phyloP scores from a whole-genome alignment of 2,888 invertebrate genomes.

The Spisula subtruncata region DNA sequence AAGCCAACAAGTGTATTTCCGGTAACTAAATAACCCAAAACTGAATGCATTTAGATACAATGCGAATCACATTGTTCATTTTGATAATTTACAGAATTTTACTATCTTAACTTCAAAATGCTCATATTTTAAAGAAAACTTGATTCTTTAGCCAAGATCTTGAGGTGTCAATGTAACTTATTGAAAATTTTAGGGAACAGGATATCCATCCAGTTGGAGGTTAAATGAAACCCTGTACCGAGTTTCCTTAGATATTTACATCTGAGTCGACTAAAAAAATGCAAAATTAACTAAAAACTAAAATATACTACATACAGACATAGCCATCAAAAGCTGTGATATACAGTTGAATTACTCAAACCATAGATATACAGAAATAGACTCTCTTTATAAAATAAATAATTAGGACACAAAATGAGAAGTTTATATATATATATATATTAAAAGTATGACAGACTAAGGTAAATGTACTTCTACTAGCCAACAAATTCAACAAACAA shows the following conservation, averaged over 20 bases:
- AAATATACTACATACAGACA: neutral
- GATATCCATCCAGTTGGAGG: too few relatives aligned
- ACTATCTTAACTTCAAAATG: too few relatives aligned
- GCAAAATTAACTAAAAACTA: neutral
- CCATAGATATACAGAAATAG: slow-evolving; percentile 17
- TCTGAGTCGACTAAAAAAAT: neutral
- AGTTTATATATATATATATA: slow-evolving; percentile 10
- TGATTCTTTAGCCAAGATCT: too few relatives aligned
- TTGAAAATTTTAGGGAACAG: neutral
- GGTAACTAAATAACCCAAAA: too few relatives aligned
- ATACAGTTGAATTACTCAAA: neutral
- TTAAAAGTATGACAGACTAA: neutral
- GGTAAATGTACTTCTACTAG: neutral
- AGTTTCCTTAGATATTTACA: neutral
- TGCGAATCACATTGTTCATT: too few relatives aligned
- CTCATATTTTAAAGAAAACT: too few relatives aligned
- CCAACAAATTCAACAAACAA: neutral
- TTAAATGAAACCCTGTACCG: neutral
- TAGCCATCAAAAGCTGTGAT: neutral
- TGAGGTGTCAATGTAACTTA: neutral
- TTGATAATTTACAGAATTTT: too few relatives aligned
- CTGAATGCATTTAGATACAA: too few relatives aligned
- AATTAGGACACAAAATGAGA: neutral
- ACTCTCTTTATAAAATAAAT: slow-evolving; percentile 22
- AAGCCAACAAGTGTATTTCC: too few relatives aligned